Conservation (phyloP, 2,888 invertebrate genomes). For the Campoletis raptor region DNA sequence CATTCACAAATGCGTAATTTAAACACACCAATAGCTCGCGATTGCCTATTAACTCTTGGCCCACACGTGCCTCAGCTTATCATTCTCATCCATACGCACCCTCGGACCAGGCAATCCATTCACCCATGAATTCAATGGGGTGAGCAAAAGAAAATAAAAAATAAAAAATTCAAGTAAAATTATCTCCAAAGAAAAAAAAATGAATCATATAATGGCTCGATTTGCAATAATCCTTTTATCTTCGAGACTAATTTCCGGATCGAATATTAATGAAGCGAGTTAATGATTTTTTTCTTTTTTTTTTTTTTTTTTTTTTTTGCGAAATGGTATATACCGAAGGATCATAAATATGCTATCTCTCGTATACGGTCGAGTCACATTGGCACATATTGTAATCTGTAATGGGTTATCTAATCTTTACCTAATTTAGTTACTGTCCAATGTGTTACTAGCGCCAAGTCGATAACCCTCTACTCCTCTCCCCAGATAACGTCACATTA, state of each 20-base stretch:
- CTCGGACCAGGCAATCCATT: slow-evolving; percentile 12
- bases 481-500: slow-evolving; percentile 32
- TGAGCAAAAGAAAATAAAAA: slow-evolving; percentile 24
- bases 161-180: background rate
- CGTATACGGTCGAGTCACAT: background rate
- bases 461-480: slow-evolving; percentile 13
- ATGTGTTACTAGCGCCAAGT: slow-evolving; percentile 27
- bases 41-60: slow-evolving; percentile 61
- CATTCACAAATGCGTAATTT: slow-evolving; percentile 63
- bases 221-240: slow-evolving; percentile 46
- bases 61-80: slow-evolving; percentile 53
- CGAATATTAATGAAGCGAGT: slow-evolving; percentile 43
- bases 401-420: slow-evolving; percentile 43
- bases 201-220: background rate
- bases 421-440: slow-evolving; percentile 21
- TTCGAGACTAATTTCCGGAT: background rate
- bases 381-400: slow-evolving; percentile 36
- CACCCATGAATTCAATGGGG: background rate
- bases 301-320: no score
- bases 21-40: slow-evolving; percentile 52
- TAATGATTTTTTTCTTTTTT: slow-evolving; percentile 31
- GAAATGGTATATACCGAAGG: slow-evolving; percentile 3
- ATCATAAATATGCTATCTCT: background rate
- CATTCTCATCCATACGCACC: slow-evolving; percentile 60
- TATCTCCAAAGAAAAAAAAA: background rate